Percentiles rank a stretch among this genome's conserved stretches.
These are phyloP conservation scores for Glareola pratincola DNA, from an alignment of 2,113 vertebrate species.

Conservation along the genomic window DNA sequence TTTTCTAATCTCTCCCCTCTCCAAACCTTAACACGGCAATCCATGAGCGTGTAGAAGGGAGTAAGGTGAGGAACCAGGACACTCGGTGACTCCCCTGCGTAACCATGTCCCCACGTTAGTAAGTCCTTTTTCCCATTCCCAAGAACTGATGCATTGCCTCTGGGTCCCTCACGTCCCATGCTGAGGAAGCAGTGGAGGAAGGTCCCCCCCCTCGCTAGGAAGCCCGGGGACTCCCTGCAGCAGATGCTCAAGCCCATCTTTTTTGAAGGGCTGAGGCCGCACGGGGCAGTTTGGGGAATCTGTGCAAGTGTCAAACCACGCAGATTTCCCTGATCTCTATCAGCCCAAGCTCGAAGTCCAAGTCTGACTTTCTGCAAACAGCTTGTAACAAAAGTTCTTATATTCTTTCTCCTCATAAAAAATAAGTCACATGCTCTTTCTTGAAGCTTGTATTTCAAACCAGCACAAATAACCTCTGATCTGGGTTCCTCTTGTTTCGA, in stretches of 20 bases:
- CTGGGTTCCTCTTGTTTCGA: not conserved
- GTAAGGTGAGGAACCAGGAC: not conserved
- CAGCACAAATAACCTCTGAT: not conserved
- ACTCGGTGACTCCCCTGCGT: not conserved
- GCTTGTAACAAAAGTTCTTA: not conserved
- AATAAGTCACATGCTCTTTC: not conserved
- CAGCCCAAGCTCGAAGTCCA: not conserved
- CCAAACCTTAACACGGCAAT: not conserved
- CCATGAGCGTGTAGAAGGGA: not conserved
- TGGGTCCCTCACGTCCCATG: accelerated
- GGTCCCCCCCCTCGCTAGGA: not conserved
- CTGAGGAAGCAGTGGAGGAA: not conserved
- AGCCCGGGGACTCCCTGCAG: not conserved
- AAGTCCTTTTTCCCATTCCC: not conserved
- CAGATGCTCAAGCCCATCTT: not conserved
- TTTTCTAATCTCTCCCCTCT: not conserved
- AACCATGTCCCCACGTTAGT: not conserved
- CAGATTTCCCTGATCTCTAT: not conserved
- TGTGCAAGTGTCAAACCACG: not conserved
- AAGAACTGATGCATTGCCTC: not conserved
- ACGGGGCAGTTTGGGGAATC: not conserved
- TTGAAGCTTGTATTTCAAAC: not conserved
- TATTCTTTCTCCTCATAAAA: not conserved
- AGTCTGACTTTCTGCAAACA: not conserved
- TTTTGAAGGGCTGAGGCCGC: not conserved